Conservation (phyloP, 2,113 vertebrate species). For the Podarcis cretensis region DNA sequence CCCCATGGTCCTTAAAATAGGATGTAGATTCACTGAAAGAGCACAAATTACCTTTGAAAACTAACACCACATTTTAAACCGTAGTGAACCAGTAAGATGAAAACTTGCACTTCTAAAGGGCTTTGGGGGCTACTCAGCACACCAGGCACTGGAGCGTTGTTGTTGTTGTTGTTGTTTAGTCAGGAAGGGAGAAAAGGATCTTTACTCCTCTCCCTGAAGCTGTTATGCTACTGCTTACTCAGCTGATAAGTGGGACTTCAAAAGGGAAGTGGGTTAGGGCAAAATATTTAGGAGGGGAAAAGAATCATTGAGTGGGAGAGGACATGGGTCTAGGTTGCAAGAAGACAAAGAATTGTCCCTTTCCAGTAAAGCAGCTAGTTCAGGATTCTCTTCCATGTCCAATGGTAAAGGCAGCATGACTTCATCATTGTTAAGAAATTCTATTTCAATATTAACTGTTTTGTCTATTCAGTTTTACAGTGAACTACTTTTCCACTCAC, state of each 20-base stretch:
- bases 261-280: no score
- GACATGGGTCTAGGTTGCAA: no score
- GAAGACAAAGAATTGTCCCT: not conserved
- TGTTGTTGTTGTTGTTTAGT: no score
- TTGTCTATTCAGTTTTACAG: not conserved
- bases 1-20: not conserved
- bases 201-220: not conserved
- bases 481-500: not conserved
- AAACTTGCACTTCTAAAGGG: not conserved
- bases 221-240: no score
- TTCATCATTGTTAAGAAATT: not conserved
- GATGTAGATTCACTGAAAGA: not conserved
- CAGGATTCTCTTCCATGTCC: not conserved
- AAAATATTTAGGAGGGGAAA: no score
- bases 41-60: not conserved
- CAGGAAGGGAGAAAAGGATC: no score
- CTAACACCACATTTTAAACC: not conserved
- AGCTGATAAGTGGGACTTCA: no score
- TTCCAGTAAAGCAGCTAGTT: not conserved
- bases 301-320: no score
- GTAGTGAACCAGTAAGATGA: not conserved
- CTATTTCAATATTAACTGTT: not conserved
- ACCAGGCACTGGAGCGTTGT: not conserved
- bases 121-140: not conserved
- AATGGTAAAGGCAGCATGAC: not conserved